These are phyloP conservation scores for Picus viridis DNA, from an alignment of 2,797 vertebrate genomes.

Conservation along the genomic window DNA sequence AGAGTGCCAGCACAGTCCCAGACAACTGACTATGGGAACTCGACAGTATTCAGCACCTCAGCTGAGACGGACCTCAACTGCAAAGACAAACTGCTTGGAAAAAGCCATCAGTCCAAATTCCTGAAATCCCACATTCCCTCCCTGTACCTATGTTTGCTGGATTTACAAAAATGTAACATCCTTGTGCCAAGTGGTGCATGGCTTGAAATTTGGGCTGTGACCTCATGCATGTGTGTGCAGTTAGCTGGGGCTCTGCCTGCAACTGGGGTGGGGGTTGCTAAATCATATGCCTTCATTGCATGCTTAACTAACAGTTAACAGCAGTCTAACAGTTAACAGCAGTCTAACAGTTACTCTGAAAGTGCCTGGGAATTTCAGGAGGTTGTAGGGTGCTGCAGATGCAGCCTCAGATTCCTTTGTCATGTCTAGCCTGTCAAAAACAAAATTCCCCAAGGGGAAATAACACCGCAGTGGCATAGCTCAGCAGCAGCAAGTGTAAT, in stretches of 20 bases:
- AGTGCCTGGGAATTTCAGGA: not conserved
- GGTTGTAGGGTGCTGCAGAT: not conserved
- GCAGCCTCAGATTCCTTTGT: not conserved
- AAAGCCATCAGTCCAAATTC: not conserved
- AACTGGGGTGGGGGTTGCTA: not conserved
- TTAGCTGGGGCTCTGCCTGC: not conserved
- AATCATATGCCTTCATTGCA: not conserved
- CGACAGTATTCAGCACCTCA: not conserved
- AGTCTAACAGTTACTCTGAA: not conserved
- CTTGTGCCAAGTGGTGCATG: not conserved
- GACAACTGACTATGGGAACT: not conserved
- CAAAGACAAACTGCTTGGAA: not conserved
- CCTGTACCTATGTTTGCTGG: not conserved
- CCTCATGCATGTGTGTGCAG: fast-evolving
- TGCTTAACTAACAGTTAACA: not conserved
- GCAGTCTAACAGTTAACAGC: not conserved
- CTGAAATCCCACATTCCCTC: not conserved
- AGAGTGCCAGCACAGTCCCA: not conserved
- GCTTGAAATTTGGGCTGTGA: not conserved
- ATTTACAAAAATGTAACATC: not conserved
- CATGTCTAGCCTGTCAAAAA: not conserved
- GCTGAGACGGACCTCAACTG: not conserved
- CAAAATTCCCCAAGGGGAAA: not conserved
- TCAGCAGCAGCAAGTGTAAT: not conserved
- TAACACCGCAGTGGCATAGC: fast-evolving